Conservation (phyloP, 2,888 invertebrate genomes). For the Sinhomidia bicolor region DNA sequence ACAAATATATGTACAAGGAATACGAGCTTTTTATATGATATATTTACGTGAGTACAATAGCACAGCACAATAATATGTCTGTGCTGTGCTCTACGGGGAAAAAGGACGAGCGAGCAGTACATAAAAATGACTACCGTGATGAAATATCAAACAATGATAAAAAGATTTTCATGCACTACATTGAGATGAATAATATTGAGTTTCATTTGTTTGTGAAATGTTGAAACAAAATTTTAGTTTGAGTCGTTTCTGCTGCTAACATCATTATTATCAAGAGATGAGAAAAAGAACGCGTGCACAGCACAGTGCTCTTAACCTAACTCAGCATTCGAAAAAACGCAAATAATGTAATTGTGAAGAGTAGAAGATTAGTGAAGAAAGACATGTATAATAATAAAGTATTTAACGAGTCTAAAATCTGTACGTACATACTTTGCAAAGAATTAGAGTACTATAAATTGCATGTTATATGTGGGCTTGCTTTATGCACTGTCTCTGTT, state of each 20-base stretch:
- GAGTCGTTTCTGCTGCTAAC: background rate
- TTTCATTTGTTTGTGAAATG: slow-evolving; percentile 19
- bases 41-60: background rate
- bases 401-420: background rate
- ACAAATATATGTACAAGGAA: background rate
- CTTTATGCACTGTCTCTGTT: too few species aligned
- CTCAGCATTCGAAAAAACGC: background rate
- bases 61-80: too few species aligned
- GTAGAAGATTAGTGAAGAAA: background rate
- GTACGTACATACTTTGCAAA: too few species aligned
- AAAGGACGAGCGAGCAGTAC: background rate
- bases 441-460: too few species aligned
- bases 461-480: too few species aligned
- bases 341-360: background rate
- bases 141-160: slow-evolving; percentile 10
- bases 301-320: background rate
- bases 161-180: background rate
- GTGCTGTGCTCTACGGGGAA: too few species aligned
- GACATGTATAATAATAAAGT: too few species aligned
- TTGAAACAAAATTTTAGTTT: background rate
- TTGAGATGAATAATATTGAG: background rate
- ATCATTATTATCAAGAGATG: background rate
- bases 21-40: background rate
- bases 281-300: background rate
- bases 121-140: background rate